Evolutionary conservation across 2,888 invertebrate species (phyloP).

Genomic region (Limnephilus auricula): DNA sequence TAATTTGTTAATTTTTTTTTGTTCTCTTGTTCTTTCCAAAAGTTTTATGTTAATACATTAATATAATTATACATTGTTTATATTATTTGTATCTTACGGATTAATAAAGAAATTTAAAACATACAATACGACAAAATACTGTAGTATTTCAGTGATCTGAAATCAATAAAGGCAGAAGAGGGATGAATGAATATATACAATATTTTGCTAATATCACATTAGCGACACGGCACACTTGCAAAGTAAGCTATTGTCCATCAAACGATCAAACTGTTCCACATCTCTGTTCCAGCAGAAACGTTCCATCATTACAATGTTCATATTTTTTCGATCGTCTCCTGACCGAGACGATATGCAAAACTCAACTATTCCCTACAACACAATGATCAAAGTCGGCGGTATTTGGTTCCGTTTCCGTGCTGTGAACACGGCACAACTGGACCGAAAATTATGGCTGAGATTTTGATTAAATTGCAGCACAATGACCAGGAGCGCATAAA

Average conservation of each 20-base stretch:
- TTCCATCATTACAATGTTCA: neutral
- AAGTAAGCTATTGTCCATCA: neutral
- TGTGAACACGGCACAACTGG: slow-evolving; percentile 13
- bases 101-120: too few species aligned
- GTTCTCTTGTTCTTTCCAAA: too few species aligned
- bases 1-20: too few species aligned
- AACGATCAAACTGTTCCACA: neutral
- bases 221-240: neutral
- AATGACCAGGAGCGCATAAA: neutral
- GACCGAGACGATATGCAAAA: slow-evolving; percentile 25
- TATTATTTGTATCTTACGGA: too few species aligned
- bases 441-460: slow-evolving; percentile 23
- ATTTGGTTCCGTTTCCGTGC: neutral
- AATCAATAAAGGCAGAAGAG: neutral
- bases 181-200: neutral
- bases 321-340: neutral
- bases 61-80: too few species aligned
- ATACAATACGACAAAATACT: too few species aligned
- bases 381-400: neutral
- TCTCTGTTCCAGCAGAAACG: neutral
- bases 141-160: too few species aligned
- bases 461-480: neutral
- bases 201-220: neutral
- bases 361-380: neutral
- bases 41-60: too few species aligned